Base-by-base conservation (phyloP, 2,888 invertebrate genomes). In the Tenthredo mesomela region DNA sequence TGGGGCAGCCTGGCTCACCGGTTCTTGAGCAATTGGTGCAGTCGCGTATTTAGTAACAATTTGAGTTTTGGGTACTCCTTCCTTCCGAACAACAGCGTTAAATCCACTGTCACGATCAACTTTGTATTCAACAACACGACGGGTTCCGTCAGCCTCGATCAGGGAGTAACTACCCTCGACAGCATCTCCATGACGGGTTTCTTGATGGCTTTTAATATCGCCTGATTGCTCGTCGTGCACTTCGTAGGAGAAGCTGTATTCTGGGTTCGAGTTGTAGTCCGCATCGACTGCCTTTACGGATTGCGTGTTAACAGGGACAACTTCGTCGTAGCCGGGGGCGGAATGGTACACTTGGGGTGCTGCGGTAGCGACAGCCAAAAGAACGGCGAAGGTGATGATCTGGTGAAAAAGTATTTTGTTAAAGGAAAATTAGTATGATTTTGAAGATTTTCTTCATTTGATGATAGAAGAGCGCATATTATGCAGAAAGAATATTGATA, bases 311-410 rank as follows among this genome's bases (percentile, higher is more conserved):
- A 85, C 82, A 4, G 82, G 84, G 5, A 86, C 85, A 0, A 86
- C 85, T 15, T 88, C 87, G 70, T 95, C 95, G 89, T 96, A 96
- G 90, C 96, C 95, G 37, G 96, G 96, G 85, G 96, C 96, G 90
- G 95, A 96, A 90, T 96, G 96, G 9, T 96, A 96, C 4, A n/a
- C 33, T 58, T 54, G 73, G 25, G 83, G 70, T 0, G 94, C 94
- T 21, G 82, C 82, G 25, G 2, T 25, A 18, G 82, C 65, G 18
- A n/a, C 65, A 40, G 43, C 82, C 82, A 61, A 10, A 21, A 82
- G 25, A 65, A 50, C 61, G 82, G 65, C 82, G 29, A 82, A 12
- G 65, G 29, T 25, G 25, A 65, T 12, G 43, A 82, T 25, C 82
- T 82, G 65, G 18, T 6, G 33, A 33, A 12, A 0, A 65, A 43